phyloP scores from a whole-genome alignment of 2,797 vertebrate genomes.

The Neosalanx taihuensis region DNA sequence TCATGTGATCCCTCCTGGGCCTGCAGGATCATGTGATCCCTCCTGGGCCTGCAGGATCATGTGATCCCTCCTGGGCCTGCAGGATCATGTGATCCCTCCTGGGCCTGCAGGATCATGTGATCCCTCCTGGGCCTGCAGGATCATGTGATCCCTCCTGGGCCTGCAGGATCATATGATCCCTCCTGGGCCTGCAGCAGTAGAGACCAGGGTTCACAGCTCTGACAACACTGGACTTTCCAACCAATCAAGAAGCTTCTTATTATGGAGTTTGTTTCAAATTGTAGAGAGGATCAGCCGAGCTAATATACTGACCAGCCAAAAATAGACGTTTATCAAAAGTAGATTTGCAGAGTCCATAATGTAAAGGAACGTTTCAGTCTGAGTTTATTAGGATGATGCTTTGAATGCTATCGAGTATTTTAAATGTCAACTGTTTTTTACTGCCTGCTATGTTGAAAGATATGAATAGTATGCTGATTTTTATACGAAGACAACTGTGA shows the following conservation, averaged over 20 bases:
- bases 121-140: constrained; percentile 10
- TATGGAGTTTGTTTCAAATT: constrained; percentile 11
- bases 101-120: constrained; percentile 6
- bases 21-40: constrained; percentile 7
- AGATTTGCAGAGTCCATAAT: constrained; percentile 34
- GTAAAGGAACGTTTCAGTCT: constrained; percentile 58
- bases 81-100: not conserved
- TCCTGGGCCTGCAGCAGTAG: constrained; percentile 10
- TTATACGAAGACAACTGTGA: constrained; percentile 51
- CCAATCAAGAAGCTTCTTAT: constrained; percentile 19
- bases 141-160: not conserved
- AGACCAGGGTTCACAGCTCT: not conserved
- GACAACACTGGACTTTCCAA: constrained; percentile 19
- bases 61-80: not conserved
- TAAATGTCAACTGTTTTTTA: constrained; percentile 70
- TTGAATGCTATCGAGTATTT: constrained; percentile 69
- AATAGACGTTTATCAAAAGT: constrained; percentile 30
- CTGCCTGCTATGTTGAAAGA: constrained; percentile 69
- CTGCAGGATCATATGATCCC: constrained; percentile 6
- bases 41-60: constrained; percentile 8
- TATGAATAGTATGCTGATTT: constrained; percentile 71
- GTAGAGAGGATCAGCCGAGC: constrained; percentile 31
- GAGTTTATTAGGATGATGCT: constrained; percentile 59
- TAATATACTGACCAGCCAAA: constrained; percentile 47
- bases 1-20: too few species aligned